Base-by-base conservation (phyloP, 1,140 invertebrate species). In the Wiebesia pumilae region DNA sequence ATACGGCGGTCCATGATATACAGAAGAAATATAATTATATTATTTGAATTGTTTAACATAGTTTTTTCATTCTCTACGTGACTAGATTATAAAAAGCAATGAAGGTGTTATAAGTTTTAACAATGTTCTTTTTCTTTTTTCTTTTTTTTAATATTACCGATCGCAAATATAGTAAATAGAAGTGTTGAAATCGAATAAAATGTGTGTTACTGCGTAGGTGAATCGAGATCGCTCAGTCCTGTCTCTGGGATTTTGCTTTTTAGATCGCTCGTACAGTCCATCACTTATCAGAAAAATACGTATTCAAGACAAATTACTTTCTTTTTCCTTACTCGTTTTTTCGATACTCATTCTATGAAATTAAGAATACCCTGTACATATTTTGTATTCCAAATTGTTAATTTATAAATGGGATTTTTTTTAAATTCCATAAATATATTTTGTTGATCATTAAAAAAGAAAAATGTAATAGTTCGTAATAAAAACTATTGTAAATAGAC, bases 21-120 rank as follows among this genome's bases (percentile, higher is more conserved):
- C 86, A 89, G 91, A 91, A 91, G 88, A 89, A 91, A 91, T 92
- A 91, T 92, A 91, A 91, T 93, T 90, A 91, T 90, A 90, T 90
- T 91, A 90, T 91, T 88, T 91, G 82, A 89, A 79, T 88, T 90
- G 88, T 91, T 91, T 90, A 92, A 92, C 90, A 92, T 90, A 91
- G 75, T 90, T 91, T 91, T 69, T 78, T 65, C 58, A 58, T 78
- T 85, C 89, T 91, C 89, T 92, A 92, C 89, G 85, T 92, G 92
- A 93, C 91, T 93, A 93, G 91, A 93, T 92, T 91, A 92, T 92
- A 91, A 90, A 92, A 90, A 92, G 89, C 88, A 91, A 92, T 91
- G 89, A 91, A 90, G 90, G 90, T 90, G 86, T 88, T 87, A 62
- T 62, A 65, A 54, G 51, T 54, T 73, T 69, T 87, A 90, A 91